These are phyloP conservation scores for Andricus curvator DNA, from an alignment of 2,888 invertebrate genomes.

Conservation along the genomic window DNA sequence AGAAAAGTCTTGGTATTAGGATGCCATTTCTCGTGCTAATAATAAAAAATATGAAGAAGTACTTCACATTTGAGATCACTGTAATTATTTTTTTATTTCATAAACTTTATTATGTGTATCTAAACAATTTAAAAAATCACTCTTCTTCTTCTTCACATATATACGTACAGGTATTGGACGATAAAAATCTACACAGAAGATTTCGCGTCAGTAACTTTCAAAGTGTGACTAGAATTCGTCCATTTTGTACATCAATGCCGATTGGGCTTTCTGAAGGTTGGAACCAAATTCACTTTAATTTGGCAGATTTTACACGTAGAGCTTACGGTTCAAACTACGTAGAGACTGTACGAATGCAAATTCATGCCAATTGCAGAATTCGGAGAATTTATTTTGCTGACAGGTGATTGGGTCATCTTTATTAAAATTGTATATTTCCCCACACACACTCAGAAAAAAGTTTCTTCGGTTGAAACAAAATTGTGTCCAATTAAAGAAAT, in stretches of 20 bases:
- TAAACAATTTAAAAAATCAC: too few relatives aligned
- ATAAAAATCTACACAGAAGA: constrained; percentile 92
- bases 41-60: constrained; percentile 96
- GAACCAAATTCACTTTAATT: constrained; percentile 97
- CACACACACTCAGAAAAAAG: too few relatives aligned
- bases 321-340: constrained; percentile 98
- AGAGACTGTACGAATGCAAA: constrained; percentile 93
- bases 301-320: constrained; percentile 94
- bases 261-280: constrained; percentile 96
- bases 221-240: constrained; percentile 94
- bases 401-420: constrained; percentile 57
- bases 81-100: constrained; percentile 78
- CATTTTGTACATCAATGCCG: constrained; percentile 98
- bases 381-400: constrained; percentile 93
- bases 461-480: too few relatives aligned
- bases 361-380: constrained; percentile 97
- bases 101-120: not conserved
- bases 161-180: constrained; percentile 89
- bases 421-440: not conserved
- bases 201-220: constrained; percentile 97
- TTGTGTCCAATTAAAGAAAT: too few relatives aligned
- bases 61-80: constrained; percentile 98
- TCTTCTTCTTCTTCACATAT: constrained; percentile 50
- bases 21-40: constrained; percentile 96
- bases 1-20: constrained; percentile 94